Conservation (phyloP, 1,140 invertebrate species). For the Tachypleus tridentatus region DNA sequence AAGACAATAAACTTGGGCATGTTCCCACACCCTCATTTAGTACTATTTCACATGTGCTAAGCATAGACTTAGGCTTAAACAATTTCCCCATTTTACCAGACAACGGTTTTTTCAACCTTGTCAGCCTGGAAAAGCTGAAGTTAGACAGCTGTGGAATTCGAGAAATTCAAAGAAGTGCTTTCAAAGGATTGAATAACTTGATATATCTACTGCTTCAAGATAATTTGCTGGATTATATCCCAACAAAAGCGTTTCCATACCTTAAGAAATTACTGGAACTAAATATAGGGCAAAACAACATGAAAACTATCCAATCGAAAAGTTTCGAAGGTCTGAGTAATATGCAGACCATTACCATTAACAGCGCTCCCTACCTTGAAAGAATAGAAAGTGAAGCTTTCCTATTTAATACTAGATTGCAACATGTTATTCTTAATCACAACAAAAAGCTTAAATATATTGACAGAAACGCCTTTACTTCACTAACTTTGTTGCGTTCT, state of each 20-base stretch:
- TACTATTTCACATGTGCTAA: conserved; percentile 43
- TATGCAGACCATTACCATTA: conserved; percentile 25
- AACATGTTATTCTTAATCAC: conserved; percentile 47
- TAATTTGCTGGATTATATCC: conserved; percentile 58
- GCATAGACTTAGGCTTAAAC: conserved; percentile 65
- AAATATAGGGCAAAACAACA: conserved; percentile 23
- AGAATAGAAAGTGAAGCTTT: conserved; percentile 30
- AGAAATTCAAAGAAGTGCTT: conserved; percentile 58
- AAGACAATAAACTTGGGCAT: conserved; percentile 65
- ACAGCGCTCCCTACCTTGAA: conserved; percentile 28
- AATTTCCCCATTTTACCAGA: conserved; percentile 51
- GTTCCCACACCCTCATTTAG: conserved; percentile 48
- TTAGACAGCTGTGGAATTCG: conserved; percentile 61
- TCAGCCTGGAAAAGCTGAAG: conserved; percentile 57
- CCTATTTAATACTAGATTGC: conserved; percentile 42
- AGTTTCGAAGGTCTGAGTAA: conserved; percentile 21
- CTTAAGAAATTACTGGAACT: conserved; percentile 33
- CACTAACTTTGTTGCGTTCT: conserved; percentile 56
- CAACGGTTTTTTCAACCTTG: conserved; percentile 42
- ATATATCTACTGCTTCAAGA: conserved; percentile 60
- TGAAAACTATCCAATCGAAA: conserved; percentile 13
- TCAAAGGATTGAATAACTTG: conserved; percentile 57
- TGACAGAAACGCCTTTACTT: conserved; percentile 53
- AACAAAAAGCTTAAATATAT: conserved; percentile 32
- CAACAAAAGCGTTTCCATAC: conserved; percentile 55